Conservation (phyloP, 2,888 invertebrate species). For the Siphonodentalium dalli region DNA sequence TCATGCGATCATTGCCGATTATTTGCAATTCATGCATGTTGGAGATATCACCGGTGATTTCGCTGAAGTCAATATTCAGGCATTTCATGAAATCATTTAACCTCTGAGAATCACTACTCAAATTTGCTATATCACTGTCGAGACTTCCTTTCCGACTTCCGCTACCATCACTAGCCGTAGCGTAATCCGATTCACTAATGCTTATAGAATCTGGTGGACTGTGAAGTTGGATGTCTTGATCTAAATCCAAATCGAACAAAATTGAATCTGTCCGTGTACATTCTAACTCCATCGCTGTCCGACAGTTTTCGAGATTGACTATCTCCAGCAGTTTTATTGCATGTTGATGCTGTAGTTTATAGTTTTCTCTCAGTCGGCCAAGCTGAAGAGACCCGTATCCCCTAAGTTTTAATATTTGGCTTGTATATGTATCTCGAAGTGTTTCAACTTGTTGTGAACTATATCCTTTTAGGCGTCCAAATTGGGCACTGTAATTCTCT, state of each 20-base stretch:
- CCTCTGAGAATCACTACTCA: no score
- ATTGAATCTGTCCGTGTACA: constrained; percentile 81
- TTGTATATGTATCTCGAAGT: constrained; percentile 94
- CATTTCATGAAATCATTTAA: no score
- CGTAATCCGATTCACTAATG: constrained; percentile 43
- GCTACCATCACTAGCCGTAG: no score
- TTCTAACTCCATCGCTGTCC: constrained; percentile 57
- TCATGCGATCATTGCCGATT: no score
- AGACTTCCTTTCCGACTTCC: no score
- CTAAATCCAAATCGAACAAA: constrained; percentile 37
- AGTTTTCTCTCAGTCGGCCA: constrained; percentile 85
- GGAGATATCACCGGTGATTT: no score
- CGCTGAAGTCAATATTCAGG: no score
- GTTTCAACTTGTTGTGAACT: constrained; percentile 90
- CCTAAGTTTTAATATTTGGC: constrained; percentile 90
- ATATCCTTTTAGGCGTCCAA: constrained; percentile 88
- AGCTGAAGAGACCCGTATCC: constrained; percentile 95
- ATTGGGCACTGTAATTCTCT: constrained; percentile 87
- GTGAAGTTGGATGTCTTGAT: constrained; percentile 19
- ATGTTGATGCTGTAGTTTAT: constrained; percentile 95
- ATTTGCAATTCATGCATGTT: no score
- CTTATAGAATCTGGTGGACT: constrained; percentile 31
- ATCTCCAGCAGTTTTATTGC: constrained; percentile 92
- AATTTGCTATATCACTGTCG: no score
- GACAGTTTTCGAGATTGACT: constrained; percentile 91